Percentiles rank a stretch among this genome's conserved stretches.
Conservation (phyloP, 2,888 invertebrate genomes). For the Ommatoiulus sabulosus region DNA sequence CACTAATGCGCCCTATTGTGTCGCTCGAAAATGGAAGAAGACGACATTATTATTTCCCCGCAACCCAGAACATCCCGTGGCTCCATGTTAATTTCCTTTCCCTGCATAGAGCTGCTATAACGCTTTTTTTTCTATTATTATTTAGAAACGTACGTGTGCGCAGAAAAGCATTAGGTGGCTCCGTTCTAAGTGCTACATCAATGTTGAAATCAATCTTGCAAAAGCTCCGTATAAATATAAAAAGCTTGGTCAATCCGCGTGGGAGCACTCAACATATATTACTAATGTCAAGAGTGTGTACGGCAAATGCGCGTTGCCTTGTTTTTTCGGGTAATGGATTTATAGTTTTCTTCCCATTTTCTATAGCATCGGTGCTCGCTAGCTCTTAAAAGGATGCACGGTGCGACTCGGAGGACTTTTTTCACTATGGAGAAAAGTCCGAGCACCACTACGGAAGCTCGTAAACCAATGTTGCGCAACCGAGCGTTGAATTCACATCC, state of each 20-base stretch:
- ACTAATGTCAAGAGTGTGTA: constrained; percentile 26
- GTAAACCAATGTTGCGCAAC: too few relatives aligned
- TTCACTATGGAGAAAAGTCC: background rate
- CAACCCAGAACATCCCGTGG: background rate
- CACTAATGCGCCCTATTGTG: constrained; percentile 22
- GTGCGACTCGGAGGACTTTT: background rate
- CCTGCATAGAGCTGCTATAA: background rate
- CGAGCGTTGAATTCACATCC: too few relatives aligned
- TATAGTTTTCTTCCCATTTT: background rate
- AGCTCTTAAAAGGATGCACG: background rate
- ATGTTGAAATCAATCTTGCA: constrained; percentile 45
- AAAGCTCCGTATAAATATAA: constrained; percentile 26
- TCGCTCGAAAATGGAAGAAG: background rate
- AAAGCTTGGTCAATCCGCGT: constrained; percentile 41
- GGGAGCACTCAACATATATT: constrained; percentile 47
- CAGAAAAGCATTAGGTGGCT: constrained; percentile 14
- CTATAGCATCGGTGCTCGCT: background rate
- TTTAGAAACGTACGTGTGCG: constrained; percentile 3
- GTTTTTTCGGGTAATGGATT: constrained; percentile 31
- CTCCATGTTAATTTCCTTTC: constrained; percentile 13
- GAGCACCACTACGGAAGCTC: too few relatives aligned
- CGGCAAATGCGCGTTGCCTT: background rate
- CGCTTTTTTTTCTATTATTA: background rate
- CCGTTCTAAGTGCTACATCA: constrained; percentile 19
- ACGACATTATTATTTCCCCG: background rate